These are phyloP conservation scores for Odontamblyopus rebecca DNA, from an alignment of 2,797 vertebrate species.

Conservation along the genomic window DNA sequence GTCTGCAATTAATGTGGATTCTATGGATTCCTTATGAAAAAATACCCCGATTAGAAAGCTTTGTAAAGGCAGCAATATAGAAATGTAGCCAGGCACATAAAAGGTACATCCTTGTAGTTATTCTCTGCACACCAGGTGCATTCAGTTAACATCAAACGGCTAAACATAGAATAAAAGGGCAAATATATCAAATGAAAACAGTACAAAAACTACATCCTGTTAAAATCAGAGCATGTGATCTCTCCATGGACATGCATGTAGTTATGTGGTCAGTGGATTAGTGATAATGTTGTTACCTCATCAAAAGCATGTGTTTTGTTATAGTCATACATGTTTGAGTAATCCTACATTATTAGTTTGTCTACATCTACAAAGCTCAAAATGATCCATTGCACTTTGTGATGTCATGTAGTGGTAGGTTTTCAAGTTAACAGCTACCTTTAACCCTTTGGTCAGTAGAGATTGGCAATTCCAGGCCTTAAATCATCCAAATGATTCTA, in stretches of 20 bases:
- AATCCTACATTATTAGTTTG: too few species aligned
- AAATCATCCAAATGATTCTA: too few species aligned
- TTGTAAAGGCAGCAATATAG: conserved; percentile 45
- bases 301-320: too few species aligned
- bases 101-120: conserved; percentile 41
- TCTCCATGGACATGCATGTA: conserved; percentile 75
- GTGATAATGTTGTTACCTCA: too few species aligned
- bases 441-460: too few species aligned
- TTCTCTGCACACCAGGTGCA: conserved; percentile 81
- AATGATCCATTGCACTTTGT: too few species aligned
- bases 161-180: conserved; percentile 56
- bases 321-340: too few species aligned
- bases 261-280: conserved; percentile 28
- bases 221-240: conserved; percentile 60
- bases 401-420: too few species aligned
- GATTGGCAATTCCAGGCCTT: too few species aligned
- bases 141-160: conserved; percentile 65
- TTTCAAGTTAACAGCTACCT: too few species aligned
- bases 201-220: conserved; percentile 64
- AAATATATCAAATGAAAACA: conserved; percentile 48
- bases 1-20: conserved; percentile 39
- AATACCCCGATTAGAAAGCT: conserved; percentile 32
- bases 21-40: conserved; percentile 47
- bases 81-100: conserved; percentile 44
- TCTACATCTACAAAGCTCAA: too few species aligned